Conservation (phyloP, 23 tunicate species). For the Diplosoma virens region DNA sequence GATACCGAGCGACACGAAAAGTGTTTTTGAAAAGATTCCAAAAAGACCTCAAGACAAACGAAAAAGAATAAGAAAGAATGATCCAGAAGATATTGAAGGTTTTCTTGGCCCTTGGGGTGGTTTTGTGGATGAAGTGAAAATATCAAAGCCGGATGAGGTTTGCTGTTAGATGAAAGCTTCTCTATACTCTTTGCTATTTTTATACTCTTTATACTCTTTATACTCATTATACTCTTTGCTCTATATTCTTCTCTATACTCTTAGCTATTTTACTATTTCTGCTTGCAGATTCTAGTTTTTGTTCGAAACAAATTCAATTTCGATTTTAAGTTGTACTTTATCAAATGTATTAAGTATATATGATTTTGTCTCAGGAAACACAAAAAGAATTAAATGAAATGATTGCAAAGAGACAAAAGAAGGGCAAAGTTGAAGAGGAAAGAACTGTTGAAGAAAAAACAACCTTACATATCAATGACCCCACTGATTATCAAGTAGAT, state of each 20-base stretch:
- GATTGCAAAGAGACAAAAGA: conserved; percentile 68
- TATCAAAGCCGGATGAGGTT: conserved; percentile 85
- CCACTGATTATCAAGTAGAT: conserved; percentile 82
- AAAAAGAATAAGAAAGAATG: conserved; percentile 74
- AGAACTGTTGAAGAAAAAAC: conserved; percentile 78
- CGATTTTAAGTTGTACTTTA: too few species aligned
- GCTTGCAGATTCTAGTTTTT: too few species aligned
- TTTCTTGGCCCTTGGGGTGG: conserved; percentile 92
- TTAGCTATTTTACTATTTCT: neutral
- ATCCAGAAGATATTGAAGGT: conserved; percentile 90
- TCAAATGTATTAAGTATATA: too few species aligned
- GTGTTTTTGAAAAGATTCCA: conserved; percentile 78
- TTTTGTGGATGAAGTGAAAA: conserved; percentile 75
- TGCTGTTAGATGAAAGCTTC: too few species aligned
- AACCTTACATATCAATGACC: conserved; percentile 79
- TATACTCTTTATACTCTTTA: too few species aligned
- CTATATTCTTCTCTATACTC: too few species aligned
- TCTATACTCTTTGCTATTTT: too few species aligned
- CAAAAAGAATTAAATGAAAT: conserved; percentile 87
- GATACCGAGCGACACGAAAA: conserved; percentile 36
- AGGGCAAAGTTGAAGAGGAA: conserved; percentile 68
- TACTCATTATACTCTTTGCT: too few species aligned
- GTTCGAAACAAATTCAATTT: too few species aligned
- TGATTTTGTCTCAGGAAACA: conserved; percentile 61
- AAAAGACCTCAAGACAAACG: conserved; percentile 70